phyloP scores from a whole-genome alignment of 2,797 vertebrate species.

The Sylvilagus floridanus region DNA sequence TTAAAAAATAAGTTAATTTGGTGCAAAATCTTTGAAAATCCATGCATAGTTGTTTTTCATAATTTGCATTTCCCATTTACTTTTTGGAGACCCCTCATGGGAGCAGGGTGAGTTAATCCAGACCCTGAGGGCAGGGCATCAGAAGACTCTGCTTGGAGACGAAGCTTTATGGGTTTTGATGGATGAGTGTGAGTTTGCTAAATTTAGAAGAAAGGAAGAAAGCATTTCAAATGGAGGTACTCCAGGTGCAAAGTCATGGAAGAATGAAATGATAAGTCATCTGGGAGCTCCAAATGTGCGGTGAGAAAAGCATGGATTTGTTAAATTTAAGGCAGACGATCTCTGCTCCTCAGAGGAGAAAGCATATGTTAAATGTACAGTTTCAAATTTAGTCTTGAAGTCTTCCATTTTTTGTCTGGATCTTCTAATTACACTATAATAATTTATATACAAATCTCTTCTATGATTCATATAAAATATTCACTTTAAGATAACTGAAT shows the following conservation, averaged over 20 bases:
- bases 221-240: background rate
- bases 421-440: slow-evolving; percentile 11
- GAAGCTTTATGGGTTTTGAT: background rate
- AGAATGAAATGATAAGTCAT: background rate
- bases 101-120: too few relatives aligned
- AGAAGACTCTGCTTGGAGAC: background rate
- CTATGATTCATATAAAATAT: background rate
- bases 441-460: background rate
- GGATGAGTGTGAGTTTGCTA: background rate
- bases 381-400: background rate
- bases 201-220: background rate
- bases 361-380: background rate
- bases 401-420: background rate
- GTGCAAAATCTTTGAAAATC: too few relatives aligned
- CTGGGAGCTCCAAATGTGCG: background rate
- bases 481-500: background rate
- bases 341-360: background rate
- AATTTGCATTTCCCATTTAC: too few relatives aligned
- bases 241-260: background rate
- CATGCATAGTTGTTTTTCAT: too few relatives aligned
- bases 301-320: background rate
- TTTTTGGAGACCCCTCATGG: too few relatives aligned
- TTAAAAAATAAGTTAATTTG: too few relatives aligned
- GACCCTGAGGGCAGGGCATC: fast-evolving
- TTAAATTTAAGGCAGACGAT: background rate